Conservation (phyloP, 1,140 invertebrate species). For the Apis laboriosa region DNA sequence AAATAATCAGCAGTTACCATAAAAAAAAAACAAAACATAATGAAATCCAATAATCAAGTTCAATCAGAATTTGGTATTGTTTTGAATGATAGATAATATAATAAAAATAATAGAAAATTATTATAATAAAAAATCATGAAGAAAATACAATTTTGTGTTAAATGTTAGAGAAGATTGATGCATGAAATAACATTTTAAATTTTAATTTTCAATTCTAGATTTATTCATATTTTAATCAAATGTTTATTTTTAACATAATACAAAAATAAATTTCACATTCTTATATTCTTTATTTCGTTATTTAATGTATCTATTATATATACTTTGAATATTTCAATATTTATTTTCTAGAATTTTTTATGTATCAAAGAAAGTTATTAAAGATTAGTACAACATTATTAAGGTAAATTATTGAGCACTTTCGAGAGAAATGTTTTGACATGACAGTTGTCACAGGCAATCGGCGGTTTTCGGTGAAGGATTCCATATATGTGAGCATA, state of each 20-base stretch:
- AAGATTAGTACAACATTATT: slow-evolving; percentile 5
- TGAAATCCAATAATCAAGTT: background rate
- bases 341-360: background rate
- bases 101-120: background rate
- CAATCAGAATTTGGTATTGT: background rate
- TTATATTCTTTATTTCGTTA: too few relatives aligned
- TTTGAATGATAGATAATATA: background rate
- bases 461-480: slow-evolving; percentile 30
- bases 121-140: background rate
- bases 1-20: background rate
- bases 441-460: slow-evolving; percentile 45
- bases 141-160: background rate
- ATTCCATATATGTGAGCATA: background rate
- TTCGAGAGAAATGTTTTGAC: slow-evolving; percentile 46
- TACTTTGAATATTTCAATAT: too few relatives aligned
- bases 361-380: slow-evolving; percentile 12
- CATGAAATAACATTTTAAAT: too few relatives aligned
- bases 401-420: slow-evolving; percentile 2
- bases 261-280: too few relatives aligned
- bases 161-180: too few relatives aligned
- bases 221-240: too few relatives aligned
- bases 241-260: too few relatives aligned
- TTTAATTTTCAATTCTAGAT: too few relatives aligned
- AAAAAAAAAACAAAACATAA: background rate
- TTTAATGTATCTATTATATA: too few relatives aligned